These are phyloP conservation scores for Ispidina lecontei DNA, from an alignment of 2,797 vertebrate genomes.

Conservation along the genomic window DNA sequence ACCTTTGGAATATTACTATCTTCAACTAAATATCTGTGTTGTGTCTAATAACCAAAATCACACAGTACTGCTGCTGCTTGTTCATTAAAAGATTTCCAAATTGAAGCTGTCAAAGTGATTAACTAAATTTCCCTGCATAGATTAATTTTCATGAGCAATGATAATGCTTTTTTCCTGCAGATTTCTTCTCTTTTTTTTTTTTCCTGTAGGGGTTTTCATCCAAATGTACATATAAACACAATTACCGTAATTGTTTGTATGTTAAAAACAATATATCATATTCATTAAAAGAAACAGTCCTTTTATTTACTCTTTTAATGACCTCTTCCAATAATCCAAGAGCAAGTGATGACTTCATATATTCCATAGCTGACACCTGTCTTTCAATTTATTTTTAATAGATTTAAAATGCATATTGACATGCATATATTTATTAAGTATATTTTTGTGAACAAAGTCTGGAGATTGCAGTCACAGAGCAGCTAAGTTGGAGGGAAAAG, in stretches of 20 bases:
- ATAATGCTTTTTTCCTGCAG: not conserved
- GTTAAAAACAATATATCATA: not conserved
- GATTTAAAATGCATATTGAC: not conserved
- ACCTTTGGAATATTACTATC: not conserved
- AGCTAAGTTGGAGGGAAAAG: not conserved
- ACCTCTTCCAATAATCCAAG: not conserved
- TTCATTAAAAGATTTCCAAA: not conserved
- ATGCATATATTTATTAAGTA: not conserved
- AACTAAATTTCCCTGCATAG: not conserved
- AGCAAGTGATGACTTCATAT: not conserved
- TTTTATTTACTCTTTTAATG: not conserved
- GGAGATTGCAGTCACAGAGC: not conserved
- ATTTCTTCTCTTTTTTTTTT: not conserved
- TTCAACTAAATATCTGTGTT: not conserved
- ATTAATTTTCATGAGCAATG: not conserved
- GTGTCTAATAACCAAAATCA: not conserved
- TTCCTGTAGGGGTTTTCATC: not conserved
- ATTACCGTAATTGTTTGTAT: rapidly evolving
- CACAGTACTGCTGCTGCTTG: not conserved
- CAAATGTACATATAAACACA: not conserved
- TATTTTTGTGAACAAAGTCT: not conserved
- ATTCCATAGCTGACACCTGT: not conserved
- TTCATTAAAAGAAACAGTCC: not conserved
- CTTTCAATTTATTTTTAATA: not conserved
- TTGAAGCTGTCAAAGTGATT: not conserved